Evolutionary conservation across 2,113 vertebrate genomes (phyloP).

Genomic region (Acanthisitta chloris): DNA sequence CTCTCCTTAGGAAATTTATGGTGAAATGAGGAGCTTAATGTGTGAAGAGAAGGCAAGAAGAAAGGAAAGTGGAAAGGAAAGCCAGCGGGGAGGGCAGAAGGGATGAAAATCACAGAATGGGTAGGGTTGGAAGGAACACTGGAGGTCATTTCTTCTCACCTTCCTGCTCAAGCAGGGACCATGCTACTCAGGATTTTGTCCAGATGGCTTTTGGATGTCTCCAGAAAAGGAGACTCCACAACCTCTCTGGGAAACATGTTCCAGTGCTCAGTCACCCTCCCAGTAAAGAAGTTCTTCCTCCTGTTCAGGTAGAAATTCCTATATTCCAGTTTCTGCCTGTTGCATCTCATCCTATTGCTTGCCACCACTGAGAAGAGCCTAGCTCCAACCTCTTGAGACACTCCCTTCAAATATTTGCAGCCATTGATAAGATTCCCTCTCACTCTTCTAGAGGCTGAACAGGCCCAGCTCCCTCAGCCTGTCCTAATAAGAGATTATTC

Average conservation of each 20-base stretch:
- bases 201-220: neutral
- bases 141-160: neutral
- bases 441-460: accelerated
- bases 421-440: neutral
- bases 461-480: neutral
- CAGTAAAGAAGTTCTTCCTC: neutral
- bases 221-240: neutral
- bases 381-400: neutral
- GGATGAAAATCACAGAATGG: neutral
- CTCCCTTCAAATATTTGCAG: neutral
- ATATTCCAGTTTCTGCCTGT: neutral
- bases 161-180: too few species aligned
- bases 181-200: accelerated
- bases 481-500: neutral
- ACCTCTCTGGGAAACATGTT: neutral
- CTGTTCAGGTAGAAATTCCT: neutral
- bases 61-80: neutral
- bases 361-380: neutral
- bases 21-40: neutral
- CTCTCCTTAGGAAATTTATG: neutral
- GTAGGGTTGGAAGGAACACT: neutral
- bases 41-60: neutral
- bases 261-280: neutral
- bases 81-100: neutral
- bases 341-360: neutral